A percentile compares a stretch with the other conserved stretches of the same genome.
Evolutionary conservation across 2,888 invertebrate genomes (phyloP).

Genomic region (Leucophenga montana): DNA sequence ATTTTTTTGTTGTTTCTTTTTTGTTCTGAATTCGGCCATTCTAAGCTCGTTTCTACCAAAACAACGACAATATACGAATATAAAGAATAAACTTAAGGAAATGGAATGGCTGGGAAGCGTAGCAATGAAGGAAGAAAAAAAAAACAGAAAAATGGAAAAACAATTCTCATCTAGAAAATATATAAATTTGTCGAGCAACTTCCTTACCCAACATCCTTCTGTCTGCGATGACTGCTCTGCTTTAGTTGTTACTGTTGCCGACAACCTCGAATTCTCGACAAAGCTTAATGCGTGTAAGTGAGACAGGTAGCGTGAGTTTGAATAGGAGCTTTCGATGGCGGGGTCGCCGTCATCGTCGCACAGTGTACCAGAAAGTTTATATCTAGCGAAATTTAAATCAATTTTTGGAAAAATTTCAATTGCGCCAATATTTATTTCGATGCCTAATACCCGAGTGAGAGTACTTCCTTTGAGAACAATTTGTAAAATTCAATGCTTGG

Average conservation of each 20-base stretch:
- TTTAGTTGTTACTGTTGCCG: conserved; percentile 7
- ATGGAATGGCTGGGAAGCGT: no score
- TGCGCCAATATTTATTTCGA: no score
- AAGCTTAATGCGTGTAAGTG: neutral
- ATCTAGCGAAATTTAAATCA: no score
- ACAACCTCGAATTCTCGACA: neutral
- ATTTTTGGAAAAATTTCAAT: no score
- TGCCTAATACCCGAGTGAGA: no score
- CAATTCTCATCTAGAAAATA: no score
- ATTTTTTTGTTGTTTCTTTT: conserved; percentile 29
- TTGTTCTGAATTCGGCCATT: neutral
- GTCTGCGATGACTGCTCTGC: conserved; percentile 1
- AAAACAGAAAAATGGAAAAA: no score
- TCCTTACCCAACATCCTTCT: conserved; percentile 18
- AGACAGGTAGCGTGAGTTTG: conserved; percentile 22
- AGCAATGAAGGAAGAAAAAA: no score
- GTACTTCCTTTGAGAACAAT: no score
- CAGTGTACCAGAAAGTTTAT: no score
- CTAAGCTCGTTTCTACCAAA: conserved; percentile 18
- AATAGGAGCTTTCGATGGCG: neutral
- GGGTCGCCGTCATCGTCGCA: neutral
- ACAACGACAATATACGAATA: neutral
- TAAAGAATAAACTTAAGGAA: neutral
- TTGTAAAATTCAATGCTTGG: no score
- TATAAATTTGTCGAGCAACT: neutral